Evolutionary conservation across 2,113 vertebrate species (phyloP), one percentile per base, ranked within the genome.

Genomic region (Prochilodus magdalenae): DNA sequence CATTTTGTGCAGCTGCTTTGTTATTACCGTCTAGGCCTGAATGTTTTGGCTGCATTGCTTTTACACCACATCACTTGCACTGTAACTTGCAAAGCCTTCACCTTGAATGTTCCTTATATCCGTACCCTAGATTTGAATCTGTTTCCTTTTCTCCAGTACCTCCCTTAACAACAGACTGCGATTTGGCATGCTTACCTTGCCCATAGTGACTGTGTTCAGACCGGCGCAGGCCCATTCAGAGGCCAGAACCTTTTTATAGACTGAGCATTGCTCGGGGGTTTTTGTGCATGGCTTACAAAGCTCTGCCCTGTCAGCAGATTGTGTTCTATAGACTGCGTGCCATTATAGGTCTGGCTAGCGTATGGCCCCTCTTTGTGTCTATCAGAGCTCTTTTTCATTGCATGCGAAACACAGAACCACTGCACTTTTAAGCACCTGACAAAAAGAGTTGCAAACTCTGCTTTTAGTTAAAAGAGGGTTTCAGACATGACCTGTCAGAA

Each of bases 171-270:
- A 59, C 53, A 36, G 26, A 27, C 4, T 49, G 47, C 53, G 77
- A 51, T 81, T 72, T 78, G 49, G 33, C 30, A 55, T 51, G 27
- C 92, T 93, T 92, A 93, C 92, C 93, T 94, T 94, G 87, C 83
- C 86, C 92, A 94, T 93, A 84, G 90, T 92, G 80, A 88, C 82
- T 89, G 87, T 85, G 86, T 82, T 85, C 74, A 59, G 88, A 83
- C 62, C 81, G 80, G 87, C 89, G 86, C 84, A 85, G 83, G 83
- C 49, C 60, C 49, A 33, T 24, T 65, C 83, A 63, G 84, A 62
- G 84, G 69, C 55, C 82, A 72, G 49, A 84, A 77, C 86, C 89
- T 89, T 89, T 93, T 94, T 94, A 92, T 93, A 93, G 88, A 89
- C 82, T 90, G 82, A 30, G 86, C 81, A 84, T 83, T 83, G 87